Evolutionary conservation across 2,888 invertebrate species (phyloP).

Genomic region (Heliconius aoede): DNA sequence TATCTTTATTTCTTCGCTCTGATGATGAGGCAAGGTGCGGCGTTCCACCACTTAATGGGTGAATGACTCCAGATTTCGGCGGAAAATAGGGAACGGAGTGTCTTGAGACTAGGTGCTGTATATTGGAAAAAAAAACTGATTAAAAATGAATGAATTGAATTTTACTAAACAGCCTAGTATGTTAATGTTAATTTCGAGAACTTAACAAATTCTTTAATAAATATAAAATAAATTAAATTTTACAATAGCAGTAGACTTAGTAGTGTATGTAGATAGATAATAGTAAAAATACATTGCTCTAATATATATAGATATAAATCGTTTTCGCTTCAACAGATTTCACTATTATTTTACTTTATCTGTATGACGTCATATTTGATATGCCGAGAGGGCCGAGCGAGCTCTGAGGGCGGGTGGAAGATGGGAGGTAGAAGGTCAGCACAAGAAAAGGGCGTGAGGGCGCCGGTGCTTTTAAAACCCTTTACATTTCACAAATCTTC

Average conservation of each 20-base stretch:
- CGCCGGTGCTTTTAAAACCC: slow-evolving; percentile 31
- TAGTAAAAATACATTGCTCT: background rate
- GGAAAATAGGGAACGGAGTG: too few species aligned
- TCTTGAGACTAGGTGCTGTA: too few species aligned
- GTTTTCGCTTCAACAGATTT: background rate
- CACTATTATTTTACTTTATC: slow-evolving; percentile 33
- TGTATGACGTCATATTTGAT: slow-evolving; percentile 37
- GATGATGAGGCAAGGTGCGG: too few species aligned
- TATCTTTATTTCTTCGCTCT: too few species aligned
- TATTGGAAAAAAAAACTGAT: too few species aligned
- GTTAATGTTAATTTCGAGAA: background rate
- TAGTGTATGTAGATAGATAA: background rate
- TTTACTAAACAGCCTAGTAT: too few species aligned
- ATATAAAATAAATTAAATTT: background rate
- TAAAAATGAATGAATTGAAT: too few species aligned
- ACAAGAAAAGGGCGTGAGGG: slow-evolving; percentile 33
- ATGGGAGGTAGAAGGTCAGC: slow-evolving; percentile 30
- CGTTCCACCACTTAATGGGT: too few species aligned
- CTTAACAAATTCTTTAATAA: too few species aligned
- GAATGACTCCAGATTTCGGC: too few species aligned
- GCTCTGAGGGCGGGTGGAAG: slow-evolving; percentile 17
- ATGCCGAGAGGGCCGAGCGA: slow-evolving; percentile 27
- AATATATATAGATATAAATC: slow-evolving; percentile 7
- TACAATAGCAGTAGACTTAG: too few species aligned
- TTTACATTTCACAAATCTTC: slow-evolving; percentile 32